Conservation (phyloP, 2,113 vertebrate genomes). For the Dinomys branickii region DNA sequence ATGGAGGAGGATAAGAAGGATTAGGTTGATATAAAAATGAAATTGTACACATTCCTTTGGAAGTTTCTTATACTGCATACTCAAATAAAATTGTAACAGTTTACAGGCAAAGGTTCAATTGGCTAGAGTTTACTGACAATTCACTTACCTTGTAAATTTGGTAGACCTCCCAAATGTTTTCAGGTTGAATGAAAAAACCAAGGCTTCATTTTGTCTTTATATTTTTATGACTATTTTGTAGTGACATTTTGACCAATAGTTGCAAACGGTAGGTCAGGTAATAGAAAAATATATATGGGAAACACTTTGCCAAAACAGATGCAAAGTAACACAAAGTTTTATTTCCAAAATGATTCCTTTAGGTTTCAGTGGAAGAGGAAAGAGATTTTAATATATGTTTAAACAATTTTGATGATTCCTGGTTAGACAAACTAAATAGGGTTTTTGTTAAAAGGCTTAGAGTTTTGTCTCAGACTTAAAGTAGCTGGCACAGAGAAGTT, state of each 20-base stretch:
- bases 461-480: not conserved
- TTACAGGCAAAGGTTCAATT: slow-evolving; percentile 26
- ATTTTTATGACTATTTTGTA: not conserved
- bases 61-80: not conserved
- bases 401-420: not conserved
- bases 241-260: slow-evolving; percentile 4
- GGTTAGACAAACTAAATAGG: not conserved
- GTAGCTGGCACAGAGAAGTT: not conserved
- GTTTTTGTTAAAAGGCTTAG: not conserved
- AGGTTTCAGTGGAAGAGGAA: not conserved
- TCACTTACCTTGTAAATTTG: not conserved
- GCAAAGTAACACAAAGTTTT: slow-evolving; percentile 20
- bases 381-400: not conserved
- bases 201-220: slow-evolving; percentile 36
- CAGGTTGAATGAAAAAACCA: slow-evolving; percentile 20
- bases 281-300: not conserved
- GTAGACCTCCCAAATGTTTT: not conserved
- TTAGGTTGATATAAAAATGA: slow-evolving; percentile 52
- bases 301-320: slow-evolving; percentile 18
- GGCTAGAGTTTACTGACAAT: slow-evolving; percentile 17
- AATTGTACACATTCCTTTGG: slow-evolving; percentile 46
- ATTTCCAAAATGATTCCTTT: slow-evolving; percentile 30
- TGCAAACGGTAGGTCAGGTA: not conserved
- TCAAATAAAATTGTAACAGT: slow-evolving; percentile 28
- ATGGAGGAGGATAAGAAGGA: slow-evolving; percentile 26